These are phyloP conservation scores for Philotrypesis tridentata DNA, from an alignment of 1,140 invertebrate genomes.

Conservation along the genomic window DNA sequence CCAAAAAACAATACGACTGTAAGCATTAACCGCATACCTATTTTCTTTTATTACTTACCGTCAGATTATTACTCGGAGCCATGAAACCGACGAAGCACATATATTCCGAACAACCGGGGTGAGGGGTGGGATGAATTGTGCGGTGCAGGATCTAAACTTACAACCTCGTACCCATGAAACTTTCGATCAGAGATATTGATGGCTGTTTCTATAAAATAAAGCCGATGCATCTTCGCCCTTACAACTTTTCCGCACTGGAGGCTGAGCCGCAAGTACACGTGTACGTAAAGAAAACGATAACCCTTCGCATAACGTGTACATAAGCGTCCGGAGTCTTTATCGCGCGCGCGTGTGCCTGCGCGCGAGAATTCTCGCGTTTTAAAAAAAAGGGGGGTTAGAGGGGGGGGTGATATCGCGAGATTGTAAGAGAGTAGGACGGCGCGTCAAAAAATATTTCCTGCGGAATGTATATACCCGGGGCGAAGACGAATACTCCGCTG, in stretches of 20 bases:
- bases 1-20: too few relatives aligned
- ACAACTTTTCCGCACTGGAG: background rate
- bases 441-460: slow-evolving; percentile 22
- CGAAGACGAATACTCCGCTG: slow-evolving; percentile 30
- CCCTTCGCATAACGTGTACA: background rate
- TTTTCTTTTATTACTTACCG: too few relatives aligned
- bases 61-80: too few relatives aligned
- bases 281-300: background rate
- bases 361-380: background rate
- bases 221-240: background rate
- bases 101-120: too few relatives aligned
- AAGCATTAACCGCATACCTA: too few relatives aligned
- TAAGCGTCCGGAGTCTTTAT: too few relatives aligned
- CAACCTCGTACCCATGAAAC: background rate
- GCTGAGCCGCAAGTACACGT: background rate
- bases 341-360: too few relatives aligned
- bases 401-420: background rate
- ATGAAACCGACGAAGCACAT: background rate
- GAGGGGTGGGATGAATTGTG: background rate
- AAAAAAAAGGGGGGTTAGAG: background rate
- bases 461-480: slow-evolving; percentile 15
- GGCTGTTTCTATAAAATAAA: background rate
- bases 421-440: too few relatives aligned
- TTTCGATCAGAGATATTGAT: background rate
- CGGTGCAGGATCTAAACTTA: background rate